Base-by-base conservation (phyloP, 1,140 invertebrate species). In the Charaxes varanes region DNA sequence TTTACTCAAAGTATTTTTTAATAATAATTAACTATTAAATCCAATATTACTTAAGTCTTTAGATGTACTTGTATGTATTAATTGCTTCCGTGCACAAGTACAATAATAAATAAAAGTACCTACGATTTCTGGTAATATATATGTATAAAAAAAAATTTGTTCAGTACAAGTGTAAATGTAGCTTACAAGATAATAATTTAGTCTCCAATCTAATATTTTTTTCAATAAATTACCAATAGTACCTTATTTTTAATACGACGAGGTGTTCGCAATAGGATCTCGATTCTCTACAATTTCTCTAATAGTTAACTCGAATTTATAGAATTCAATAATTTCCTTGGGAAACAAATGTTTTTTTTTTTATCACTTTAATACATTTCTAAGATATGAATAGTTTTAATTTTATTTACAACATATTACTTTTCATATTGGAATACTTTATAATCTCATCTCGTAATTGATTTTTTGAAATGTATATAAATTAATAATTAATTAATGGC, bases 301-400 rank as follows among this genome's bases (percentile, higher is more conserved):
- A 78, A 73, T 73, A 76, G 59, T 74, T 71, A 78, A 80, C 77
- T 65, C 66, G 64, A 70, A 68, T 63, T 66, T 62, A 73, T 70
- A 78, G 67, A 73, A 57, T 77, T 66, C 67, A 68, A 57, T 70
- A 69, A 72, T 78, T 82, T 82, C 74, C 78, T 72, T 82, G 58
- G 78, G 74, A 79, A 79, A 82, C 56, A 72, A 71, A 69, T 43
- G 32, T 61, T 60, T 60, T 56, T 64, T 61, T 60, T 60, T 56
- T 64, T 77, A 79, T 78, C 72, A 79, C 71, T 67, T 74, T 53
- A 72, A 71, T 77, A 76, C 47, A 58, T 67, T 52, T 67, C 74
- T 82, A 82, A 78, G 78, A 82, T 82, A 82, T 82, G 74, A 82
- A 78, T 72, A 80, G 56, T 62, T 70, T 73, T 53, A 54, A 41